These are phyloP conservation scores for Dendroctonus valens DNA, from an alignment of 1,140 invertebrate genomes.

Conservation along the genomic window DNA sequence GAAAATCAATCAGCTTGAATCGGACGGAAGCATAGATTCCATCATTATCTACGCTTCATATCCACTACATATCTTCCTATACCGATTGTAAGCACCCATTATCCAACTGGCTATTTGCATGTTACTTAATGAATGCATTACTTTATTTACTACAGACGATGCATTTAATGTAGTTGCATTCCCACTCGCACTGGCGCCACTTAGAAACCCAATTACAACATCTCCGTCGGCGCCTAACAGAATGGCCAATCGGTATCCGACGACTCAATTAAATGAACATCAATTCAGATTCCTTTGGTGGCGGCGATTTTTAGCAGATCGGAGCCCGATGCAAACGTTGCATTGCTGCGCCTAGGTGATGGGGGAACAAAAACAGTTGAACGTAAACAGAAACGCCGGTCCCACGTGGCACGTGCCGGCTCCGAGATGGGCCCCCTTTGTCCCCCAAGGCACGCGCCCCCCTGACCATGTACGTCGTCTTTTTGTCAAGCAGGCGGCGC, in stretches of 20 bases:
- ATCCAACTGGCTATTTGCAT: too few relatives aligned
- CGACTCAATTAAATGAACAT: constrained; percentile 8
- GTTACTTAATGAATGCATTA: too few relatives aligned
- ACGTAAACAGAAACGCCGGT: constrained; percentile 25
- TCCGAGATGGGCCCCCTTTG: neutral
- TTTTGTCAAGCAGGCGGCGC: constrained; percentile 19
- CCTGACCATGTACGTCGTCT: constrained; percentile 10
- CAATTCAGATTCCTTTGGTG: neutral
- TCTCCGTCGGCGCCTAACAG: neutral
- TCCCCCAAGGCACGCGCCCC: neutral
- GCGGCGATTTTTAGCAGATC: constrained; percentile 1
- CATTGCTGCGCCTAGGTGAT: neutral
- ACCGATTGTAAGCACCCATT: too few relatives aligned
- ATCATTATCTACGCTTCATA: too few relatives aligned
- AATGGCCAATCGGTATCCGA: neutral
- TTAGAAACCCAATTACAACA: too few relatives aligned
- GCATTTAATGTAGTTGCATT: too few relatives aligned
- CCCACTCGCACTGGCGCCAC: too few relatives aligned
- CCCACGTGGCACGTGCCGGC: constrained; percentile 24
- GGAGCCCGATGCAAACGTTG: neutral
- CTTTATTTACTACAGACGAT: too few relatives aligned
- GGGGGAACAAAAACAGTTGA: constrained; percentile 18
- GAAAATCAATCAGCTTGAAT: too few relatives aligned
- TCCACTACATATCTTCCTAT: too few relatives aligned
- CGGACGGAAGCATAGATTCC: too few relatives aligned